A percentile compares a stretch with the other conserved stretches of the same genome.
phyloP scores from a whole-genome alignment of 1,140 invertebrate species.

The Bombus waltoni region DNA sequence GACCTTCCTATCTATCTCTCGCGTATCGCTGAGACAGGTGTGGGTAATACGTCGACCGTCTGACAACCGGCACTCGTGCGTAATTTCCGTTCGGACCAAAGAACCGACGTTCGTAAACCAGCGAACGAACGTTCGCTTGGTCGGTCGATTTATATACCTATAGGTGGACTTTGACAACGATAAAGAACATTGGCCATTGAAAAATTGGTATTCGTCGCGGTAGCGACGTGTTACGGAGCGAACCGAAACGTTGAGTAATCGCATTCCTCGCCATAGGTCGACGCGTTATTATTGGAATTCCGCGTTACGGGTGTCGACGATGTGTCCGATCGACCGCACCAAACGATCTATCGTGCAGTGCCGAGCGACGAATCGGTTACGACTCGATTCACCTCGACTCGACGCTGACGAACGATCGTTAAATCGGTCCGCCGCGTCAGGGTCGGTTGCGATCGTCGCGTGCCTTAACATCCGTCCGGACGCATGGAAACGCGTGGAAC shows the following conservation, averaged over 20 bases:
- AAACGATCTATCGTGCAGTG: not conserved
- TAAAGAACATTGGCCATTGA: not conserved
- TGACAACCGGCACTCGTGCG: not conserved
- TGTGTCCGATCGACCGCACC: not conserved
- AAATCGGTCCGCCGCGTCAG: not conserved
- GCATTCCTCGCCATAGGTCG: not conserved
- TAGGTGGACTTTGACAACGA: too few species aligned
- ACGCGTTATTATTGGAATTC: constrained; percentile 45
- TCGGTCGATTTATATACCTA: too few species aligned
- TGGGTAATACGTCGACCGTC: not conserved
- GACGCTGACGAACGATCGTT: not conserved
- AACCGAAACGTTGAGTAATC: constrained; percentile 28
- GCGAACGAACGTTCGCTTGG: not conserved
- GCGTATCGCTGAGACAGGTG: not conserved
- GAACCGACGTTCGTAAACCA: not conserved
- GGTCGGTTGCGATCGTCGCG: not conserved
- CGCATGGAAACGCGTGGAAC: not conserved
- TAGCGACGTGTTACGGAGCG: not conserved
- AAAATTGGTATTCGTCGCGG: constrained; percentile 23
- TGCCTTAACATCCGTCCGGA: not conserved
- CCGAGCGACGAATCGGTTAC: not conserved
- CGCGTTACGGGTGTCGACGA: constrained; percentile 19
- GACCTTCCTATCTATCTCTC: not conserved
- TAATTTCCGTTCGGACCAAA: not conserved
- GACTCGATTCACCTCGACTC: not conserved